Conservation (phyloP, 1,140 invertebrate genomes). For the Aphaenogaster ashmeadi region DNA sequence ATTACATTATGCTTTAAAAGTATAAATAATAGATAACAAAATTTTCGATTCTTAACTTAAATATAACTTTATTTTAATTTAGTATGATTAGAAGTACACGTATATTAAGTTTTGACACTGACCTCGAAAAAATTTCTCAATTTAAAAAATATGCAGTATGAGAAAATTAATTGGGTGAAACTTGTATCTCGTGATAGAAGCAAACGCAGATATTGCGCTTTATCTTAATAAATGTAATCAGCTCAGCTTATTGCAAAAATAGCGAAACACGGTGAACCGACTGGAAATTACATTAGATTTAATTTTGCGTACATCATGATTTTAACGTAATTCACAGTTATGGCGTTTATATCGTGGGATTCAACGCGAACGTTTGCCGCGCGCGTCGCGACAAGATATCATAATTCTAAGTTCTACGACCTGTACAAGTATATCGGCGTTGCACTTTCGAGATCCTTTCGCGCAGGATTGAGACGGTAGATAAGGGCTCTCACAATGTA, state of each 20-base stretch:
- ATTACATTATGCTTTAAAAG: neutral
- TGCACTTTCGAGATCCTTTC: slow-evolving; percentile 63
- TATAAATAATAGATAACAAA: neutral
- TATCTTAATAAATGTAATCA: slow-evolving; percentile 45
- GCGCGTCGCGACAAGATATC: slow-evolving; percentile 59
- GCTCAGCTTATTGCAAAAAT: neutral
- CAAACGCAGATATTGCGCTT: slow-evolving; percentile 2
- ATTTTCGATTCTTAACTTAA: neutral
- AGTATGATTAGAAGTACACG: neutral
- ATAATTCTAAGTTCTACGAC: slow-evolving; percentile 61
- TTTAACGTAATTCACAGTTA: slow-evolving; percentile 57
- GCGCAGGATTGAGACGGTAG: slow-evolving; percentile 56
- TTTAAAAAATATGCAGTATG: neutral
- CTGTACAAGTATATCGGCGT: slow-evolving; percentile 58
- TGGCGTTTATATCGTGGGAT: slow-evolving; percentile 41
- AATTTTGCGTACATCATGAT: slow-evolving; percentile 48
- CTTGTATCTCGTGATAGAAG: neutral
- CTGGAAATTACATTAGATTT: slow-evolving; percentile 34
- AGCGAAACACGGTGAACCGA: slow-evolving; percentile 12
- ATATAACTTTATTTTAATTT: slow-evolving; percentile 1
- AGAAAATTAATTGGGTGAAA: neutral
- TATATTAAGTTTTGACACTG: neutral
- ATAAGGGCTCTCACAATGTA: slow-evolving; percentile 59
- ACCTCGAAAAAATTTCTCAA: neutral
- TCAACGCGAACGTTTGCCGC: slow-evolving; percentile 32